A percentile compares a stretch with the other conserved stretches of the same genome.
phyloP scores from a whole-genome alignment of 2,113 vertebrate species.

The Python bivittatus region DNA sequence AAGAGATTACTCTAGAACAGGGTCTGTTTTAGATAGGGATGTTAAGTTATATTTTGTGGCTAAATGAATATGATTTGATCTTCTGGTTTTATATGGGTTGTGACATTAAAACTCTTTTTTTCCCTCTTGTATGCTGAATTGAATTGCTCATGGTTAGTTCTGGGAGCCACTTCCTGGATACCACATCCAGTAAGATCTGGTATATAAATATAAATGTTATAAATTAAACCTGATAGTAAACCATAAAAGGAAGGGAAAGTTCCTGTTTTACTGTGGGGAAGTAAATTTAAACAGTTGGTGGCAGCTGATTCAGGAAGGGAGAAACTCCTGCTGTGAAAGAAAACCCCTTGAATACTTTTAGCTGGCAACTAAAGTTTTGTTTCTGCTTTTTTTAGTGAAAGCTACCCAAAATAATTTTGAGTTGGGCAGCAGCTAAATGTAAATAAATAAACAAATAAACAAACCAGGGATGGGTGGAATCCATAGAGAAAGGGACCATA shows the following conservation, averaged over 20 bases:
- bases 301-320: background rate
- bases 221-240: background rate
- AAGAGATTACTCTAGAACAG: background rate
- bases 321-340: background rate
- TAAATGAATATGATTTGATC: background rate
- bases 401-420: background rate
- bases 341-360: background rate
- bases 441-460: background rate
- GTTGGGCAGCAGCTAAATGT: background rate
- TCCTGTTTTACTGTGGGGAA: background rate
- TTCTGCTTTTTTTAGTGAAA: background rate
- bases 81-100: background rate
- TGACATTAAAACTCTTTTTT: background rate
- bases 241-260: background rate
- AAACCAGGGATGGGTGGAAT: background rate
- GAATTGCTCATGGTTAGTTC: background rate
- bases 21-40: background rate
- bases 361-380: background rate
- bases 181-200: background rate
- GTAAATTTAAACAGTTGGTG: background rate
- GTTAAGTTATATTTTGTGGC: background rate
- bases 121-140: background rate
- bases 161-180: background rate
- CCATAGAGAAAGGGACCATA: background rate
- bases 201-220: background rate